Evolutionary conservation across 2,113 vertebrate genomes (phyloP).

Genomic region (Heterocephalus glaber): DNA sequence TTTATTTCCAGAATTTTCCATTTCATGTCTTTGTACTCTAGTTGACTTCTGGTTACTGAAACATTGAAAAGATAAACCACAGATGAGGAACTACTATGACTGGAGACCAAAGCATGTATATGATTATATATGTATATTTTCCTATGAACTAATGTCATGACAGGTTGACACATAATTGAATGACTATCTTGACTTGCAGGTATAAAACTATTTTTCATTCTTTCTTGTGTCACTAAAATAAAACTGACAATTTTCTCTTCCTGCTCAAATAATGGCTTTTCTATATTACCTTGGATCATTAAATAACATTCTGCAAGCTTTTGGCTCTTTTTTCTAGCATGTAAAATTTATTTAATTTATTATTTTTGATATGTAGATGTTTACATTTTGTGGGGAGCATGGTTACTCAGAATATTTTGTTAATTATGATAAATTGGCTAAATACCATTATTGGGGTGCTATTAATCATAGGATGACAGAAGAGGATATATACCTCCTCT

Average conservation of each 20-base stretch:
- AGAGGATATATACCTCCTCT: not conserved
- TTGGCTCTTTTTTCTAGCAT: not conserved
- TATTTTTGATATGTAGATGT: not conserved
- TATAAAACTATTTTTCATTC: not conserved
- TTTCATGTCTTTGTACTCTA: not conserved
- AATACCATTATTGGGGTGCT: not conserved
- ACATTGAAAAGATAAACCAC: not conserved
- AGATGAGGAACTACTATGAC: not conserved
- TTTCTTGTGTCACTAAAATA: not conserved
- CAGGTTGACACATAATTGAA: not conserved
- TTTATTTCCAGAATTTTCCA: not conserved
- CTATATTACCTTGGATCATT: not conserved
- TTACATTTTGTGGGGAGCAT: not conserved
- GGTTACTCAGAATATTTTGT: not conserved
- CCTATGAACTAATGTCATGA: not conserved
- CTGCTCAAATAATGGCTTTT: not conserved
- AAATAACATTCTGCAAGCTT: not conserved
- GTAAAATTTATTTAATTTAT: not conserved
- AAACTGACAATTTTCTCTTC: not conserved
- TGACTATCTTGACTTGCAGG: not conserved
- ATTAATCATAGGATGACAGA: not conserved
- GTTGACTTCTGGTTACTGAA: not conserved
- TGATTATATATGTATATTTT: not conserved
- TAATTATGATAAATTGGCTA: not conserved
- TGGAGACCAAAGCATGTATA: not conserved